A percentile compares a stretch with the other conserved stretches of the same genome.
phyloP scores from a whole-genome alignment of 1,140 invertebrate genomes.

The Drosophila saltans region DNA sequence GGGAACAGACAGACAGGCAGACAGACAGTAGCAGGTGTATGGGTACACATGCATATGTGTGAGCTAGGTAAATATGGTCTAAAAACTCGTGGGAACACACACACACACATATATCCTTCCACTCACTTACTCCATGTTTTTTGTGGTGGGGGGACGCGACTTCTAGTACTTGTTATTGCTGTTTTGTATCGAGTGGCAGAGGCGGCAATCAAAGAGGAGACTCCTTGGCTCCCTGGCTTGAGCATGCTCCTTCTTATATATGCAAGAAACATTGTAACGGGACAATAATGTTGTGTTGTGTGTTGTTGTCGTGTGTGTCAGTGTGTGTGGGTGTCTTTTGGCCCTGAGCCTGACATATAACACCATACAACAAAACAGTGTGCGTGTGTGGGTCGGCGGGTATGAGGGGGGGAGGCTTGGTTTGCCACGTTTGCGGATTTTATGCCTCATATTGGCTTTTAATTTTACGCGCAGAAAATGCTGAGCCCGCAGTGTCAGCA shows the following conservation, averaged over 20 bases:
- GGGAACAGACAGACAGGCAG: not conserved
- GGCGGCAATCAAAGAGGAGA: slow-evolving; percentile 11
- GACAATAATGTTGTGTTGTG: slow-evolving; percentile 57
- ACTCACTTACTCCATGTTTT: not conserved
- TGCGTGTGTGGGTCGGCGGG: slow-evolving; percentile 21
- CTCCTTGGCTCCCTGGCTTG: not conserved
- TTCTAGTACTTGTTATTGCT: slow-evolving; percentile 4
- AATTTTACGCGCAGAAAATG: slow-evolving; percentile 64
- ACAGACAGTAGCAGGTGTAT: not conserved
- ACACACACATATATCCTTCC: not conserved
- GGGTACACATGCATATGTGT: not conserved
- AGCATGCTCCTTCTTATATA: not conserved
- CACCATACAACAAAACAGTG: slow-evolving; percentile 1
- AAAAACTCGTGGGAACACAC: slow-evolving; percentile 6
- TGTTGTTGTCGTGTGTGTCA: slow-evolving; percentile 14
- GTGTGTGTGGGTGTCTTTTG: slow-evolving; percentile 8
- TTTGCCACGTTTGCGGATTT: slow-evolving; percentile 69
- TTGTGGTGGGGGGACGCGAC: not conserved
- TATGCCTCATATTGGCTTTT: slow-evolving; percentile 75
- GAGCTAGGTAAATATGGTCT: slow-evolving; percentile 3
- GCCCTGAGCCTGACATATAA: slow-evolving; percentile 6
- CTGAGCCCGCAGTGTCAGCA: slow-evolving; percentile 68
- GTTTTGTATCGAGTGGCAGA: slow-evolving; percentile 10
- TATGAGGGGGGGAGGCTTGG: slow-evolving; percentile 29
- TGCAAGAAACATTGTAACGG: slow-evolving; percentile 45